A percentile compares a stretch with the other conserved stretches of the same genome.
Evolutionary conservation across 2,797 vertebrate species (phyloP).

Genomic region (Peromyscus aztecus): DNA sequence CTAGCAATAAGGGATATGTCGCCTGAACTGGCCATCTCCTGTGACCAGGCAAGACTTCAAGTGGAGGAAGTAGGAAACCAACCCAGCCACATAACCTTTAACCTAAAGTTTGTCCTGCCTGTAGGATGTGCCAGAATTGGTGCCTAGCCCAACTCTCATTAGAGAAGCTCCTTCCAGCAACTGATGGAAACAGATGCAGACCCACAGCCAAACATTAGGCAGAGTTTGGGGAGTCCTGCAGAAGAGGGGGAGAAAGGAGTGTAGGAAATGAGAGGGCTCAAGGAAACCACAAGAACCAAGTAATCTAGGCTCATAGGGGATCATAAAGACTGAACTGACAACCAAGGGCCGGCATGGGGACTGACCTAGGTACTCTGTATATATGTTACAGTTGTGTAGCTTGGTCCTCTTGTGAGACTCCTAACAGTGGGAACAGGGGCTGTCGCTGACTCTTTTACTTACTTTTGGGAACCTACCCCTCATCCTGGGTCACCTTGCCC

Average conservation of each 20-base stretch:
- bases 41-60: neutral
- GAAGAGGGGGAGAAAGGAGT: neutral
- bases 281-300: neutral
- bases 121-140: neutral
- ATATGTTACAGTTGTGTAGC: neutral
- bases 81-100: neutral
- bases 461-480: neutral
- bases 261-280: neutral
- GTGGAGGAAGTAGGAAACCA: neutral
- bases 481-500: neutral
- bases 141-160: neutral
- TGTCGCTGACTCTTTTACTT: neutral
- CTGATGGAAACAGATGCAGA: neutral
- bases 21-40: neutral
- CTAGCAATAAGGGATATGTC: neutral
- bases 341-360: neutral
- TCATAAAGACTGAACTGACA: neutral
- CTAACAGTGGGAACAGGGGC: neutral
- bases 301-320: neutral
- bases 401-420: neutral
- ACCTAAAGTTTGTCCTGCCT: neutral
- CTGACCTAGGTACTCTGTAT: neutral
- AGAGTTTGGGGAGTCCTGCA: neutral
- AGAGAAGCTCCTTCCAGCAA: neutral
- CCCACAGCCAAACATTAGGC: neutral